Conservation (phyloP, 2,797 vertebrate genomes). For the Platyrinchus mystaceus region DNA sequence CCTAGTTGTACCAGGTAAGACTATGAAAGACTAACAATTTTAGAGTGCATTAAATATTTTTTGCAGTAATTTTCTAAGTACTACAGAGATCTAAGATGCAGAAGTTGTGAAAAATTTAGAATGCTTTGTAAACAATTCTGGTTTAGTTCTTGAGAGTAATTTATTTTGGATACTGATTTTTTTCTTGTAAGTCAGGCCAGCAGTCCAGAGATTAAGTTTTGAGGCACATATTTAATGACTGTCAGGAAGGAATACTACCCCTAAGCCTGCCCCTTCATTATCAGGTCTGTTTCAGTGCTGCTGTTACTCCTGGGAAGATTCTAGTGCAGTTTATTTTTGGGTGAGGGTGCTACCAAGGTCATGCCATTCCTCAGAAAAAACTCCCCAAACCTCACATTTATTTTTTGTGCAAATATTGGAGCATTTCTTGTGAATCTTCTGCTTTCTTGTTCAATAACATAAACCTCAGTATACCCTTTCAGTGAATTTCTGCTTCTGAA, state of each 20-base stretch:
- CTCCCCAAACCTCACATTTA: accelerated
- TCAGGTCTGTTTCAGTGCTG: neutral
- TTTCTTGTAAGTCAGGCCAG: neutral
- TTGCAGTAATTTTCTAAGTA: neutral
- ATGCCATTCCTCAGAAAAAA: neutral
- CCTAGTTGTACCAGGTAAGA: neutral
- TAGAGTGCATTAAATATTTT: neutral
- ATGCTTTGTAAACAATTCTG: neutral
- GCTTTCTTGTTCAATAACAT: neutral
- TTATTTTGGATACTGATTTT: neutral
- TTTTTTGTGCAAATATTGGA: neutral
- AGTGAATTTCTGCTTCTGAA: neutral
- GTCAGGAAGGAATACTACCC: neutral
- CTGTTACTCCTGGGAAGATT: neutral
- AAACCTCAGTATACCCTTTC: neutral
- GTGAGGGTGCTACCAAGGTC: neutral
- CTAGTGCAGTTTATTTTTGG: neutral
- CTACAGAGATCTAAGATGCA: neutral
- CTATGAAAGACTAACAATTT: neutral
- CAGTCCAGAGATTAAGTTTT: neutral
- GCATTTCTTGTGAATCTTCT: neutral
- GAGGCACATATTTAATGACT: neutral
- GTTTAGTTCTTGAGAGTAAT: neutral
- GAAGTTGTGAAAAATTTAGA: neutral
- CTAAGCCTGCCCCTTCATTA: neutral